phyloP scores from a whole-genome alignment of 2,113 vertebrate genomes.

The Azemiops feae region DNA sequence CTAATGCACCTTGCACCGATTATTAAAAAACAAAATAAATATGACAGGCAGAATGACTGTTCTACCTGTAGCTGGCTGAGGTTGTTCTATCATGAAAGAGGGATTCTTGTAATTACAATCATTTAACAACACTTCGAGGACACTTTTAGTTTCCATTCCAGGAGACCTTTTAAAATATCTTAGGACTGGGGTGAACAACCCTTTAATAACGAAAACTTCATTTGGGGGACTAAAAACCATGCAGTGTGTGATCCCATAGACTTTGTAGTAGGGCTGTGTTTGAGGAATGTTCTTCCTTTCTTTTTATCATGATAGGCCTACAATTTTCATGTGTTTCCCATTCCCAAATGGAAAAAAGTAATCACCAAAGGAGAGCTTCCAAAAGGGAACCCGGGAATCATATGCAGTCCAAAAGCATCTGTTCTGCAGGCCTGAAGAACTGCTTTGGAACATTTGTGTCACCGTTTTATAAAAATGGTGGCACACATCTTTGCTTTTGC shows the following conservation, averaged over 20 bases:
- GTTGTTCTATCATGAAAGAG: neutral
- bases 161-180: neutral
- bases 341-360: neutral
- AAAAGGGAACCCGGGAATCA: neutral
- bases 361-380: neutral
- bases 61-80: neutral
- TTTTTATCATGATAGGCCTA: neutral
- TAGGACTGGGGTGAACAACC: neutral
- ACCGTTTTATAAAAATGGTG: neutral
- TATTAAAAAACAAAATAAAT: constrained; percentile 18
- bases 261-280: neutral
- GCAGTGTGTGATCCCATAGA: neutral
- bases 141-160: constrained; percentile 7
- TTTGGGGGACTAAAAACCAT: neutral
- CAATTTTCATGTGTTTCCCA: neutral
- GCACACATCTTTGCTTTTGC: neutral
- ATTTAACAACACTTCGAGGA: constrained; percentile 7
- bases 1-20: constrained; percentile 11
- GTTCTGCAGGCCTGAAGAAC: neutral
- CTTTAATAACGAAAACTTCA: neutral
- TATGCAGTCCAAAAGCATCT: neutral
- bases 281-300: neutral
- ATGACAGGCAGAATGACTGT: neutral
- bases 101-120: neutral
- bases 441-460: neutral